A percentile compares a stretch with the other conserved stretches of the same genome.
Evolutionary conservation across 2,797 vertebrate species (phyloP).

Genomic region (Artibeus jamaicensis): DNA sequence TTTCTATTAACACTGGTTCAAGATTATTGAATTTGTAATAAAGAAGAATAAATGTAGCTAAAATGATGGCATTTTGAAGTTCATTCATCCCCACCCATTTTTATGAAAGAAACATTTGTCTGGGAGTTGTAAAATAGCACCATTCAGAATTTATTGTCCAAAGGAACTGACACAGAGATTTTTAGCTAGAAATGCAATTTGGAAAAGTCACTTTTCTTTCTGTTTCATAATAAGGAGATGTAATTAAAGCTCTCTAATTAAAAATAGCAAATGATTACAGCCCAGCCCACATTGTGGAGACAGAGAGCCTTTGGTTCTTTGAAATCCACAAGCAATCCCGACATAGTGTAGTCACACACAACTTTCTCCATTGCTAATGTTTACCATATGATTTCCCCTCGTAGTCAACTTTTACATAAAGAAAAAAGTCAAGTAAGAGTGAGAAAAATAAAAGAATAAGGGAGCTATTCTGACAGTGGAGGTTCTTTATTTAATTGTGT

Average conservation of each 20-base stretch:
- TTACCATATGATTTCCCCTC: not conserved
- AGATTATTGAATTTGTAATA: slow-evolving; percentile 77
- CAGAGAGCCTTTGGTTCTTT: not conserved
- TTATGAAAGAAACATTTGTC: slow-evolving; percentile 65
- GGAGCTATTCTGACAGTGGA: not conserved
- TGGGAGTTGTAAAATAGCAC: slow-evolving; percentile 41
- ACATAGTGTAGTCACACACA: too few relatives aligned
- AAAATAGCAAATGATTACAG: slow-evolving; percentile 20
- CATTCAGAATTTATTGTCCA: slow-evolving; percentile 53
- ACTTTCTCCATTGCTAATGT: not conserved
- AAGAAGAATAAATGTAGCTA: slow-evolving; percentile 67
- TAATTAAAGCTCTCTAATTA: slow-evolving; percentile 32
- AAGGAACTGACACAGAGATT: slow-evolving; percentile 33
- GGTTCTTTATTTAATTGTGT: not conserved
- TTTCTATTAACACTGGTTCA: slow-evolving; percentile 73
- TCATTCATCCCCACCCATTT: slow-evolving; percentile 63
- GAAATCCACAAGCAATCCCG: not conserved
- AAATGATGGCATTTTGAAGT: slow-evolving; percentile 70
- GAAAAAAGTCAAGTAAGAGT: not conserved
- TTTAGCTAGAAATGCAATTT: slow-evolving; percentile 51
- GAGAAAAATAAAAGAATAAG: not conserved
- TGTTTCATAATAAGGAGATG: slow-evolving; percentile 12
- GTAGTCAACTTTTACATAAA: not conserved
- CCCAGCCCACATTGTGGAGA: not conserved
- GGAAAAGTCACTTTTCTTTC: slow-evolving; percentile 30